Evolutionary conservation across 2,888 invertebrate species (phyloP).

Genomic region (Orthosia incerta): DNA sequence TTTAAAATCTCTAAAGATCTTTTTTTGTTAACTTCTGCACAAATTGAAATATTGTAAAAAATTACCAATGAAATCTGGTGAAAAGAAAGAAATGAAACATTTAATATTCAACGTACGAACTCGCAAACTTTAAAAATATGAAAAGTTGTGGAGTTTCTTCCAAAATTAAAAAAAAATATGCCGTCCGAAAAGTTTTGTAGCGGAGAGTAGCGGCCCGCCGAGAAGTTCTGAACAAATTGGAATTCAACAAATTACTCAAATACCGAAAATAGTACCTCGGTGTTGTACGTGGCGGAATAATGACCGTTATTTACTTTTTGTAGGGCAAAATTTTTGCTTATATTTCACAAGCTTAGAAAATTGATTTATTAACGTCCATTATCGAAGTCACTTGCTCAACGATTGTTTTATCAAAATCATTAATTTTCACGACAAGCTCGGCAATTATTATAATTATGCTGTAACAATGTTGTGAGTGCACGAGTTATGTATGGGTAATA

Average conservation of each 20-base stretch:
- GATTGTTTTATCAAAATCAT: conserved; percentile 26
- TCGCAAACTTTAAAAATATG: conserved; percentile 66
- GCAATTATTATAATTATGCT: conserved; percentile 61
- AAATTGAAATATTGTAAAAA: conserved; percentile 38
- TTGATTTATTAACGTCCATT: neutral
- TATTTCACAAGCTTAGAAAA: neutral
- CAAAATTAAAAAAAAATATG: conserved; percentile 72
- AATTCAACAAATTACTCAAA: conserved; percentile 66
- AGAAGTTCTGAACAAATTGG: conserved; percentile 65
- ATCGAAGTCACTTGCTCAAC: neutral
- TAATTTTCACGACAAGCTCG: conserved; percentile 10
- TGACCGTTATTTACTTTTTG: conserved; percentile 11
- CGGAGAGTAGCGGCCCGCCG: conserved; percentile 52
- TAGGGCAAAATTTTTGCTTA: neutral
- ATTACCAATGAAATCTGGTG: conserved; percentile 57
- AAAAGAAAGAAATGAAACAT: conserved; percentile 67
- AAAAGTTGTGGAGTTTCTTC: conserved; percentile 64
- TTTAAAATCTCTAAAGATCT: conserved; percentile 2
- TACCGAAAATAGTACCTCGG: conserved; percentile 45
- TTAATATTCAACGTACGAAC: conserved; percentile 76
- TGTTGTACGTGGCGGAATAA: conserved; percentile 11
- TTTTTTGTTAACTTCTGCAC: conserved; percentile 16
- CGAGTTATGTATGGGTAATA: conserved; percentile 71
- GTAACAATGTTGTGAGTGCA: conserved; percentile 62
- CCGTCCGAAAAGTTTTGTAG: conserved; percentile 67